These are phyloP conservation scores for Drosophila merina DNA, from an alignment of 2,888 invertebrate genomes.

Conservation along the genomic window DNA sequence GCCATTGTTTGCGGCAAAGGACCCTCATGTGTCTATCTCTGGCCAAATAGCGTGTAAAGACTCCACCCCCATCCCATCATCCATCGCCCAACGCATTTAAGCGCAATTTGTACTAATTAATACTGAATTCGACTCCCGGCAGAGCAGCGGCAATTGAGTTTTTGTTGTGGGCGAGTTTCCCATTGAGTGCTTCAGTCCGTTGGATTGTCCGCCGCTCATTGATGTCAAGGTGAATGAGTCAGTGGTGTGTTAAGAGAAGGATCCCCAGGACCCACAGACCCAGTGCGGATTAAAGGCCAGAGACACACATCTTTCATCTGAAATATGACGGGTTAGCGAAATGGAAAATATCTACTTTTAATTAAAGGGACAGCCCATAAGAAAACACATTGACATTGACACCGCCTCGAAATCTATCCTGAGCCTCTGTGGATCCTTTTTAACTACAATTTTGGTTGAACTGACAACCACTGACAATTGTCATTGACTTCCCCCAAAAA, in stretches of 20 bases:
- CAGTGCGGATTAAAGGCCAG: conserved; percentile 1
- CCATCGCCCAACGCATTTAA: conserved; percentile 46
- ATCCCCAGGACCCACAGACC: background rate
- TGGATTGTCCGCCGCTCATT: conserved; percentile 20
- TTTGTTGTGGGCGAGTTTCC: conserved; percentile 1
- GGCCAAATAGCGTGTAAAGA: conserved; percentile 44
- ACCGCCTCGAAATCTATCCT: too few relatives aligned
- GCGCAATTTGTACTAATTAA: conserved; percentile 73
- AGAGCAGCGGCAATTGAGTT: conserved; percentile 28
- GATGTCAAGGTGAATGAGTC: conserved; percentile 38
- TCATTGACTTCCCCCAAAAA: conserved; percentile 10
- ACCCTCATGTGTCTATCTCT: conserved; percentile 40
- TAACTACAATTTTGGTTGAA: background rate
- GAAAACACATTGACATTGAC: too few relatives aligned
- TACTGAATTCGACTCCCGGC: conserved; percentile 43
- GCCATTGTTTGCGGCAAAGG: conserved; percentile 52
- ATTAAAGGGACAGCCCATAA: too few relatives aligned
- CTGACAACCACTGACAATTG: conserved; percentile 4
- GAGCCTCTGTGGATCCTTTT: background rate
- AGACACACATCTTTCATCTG: background rate
- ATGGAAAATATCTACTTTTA: background rate
- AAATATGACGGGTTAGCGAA: background rate
- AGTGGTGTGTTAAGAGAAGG: conserved; percentile 20
- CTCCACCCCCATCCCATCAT: conserved; percentile 13
- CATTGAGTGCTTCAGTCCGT: conserved; percentile 2